A percentile compares a stretch with the other conserved stretches of the same genome.
These are phyloP conservation scores for Andinoacara biseriatus DNA, from an alignment of 2,113 vertebrate genomes.

Conservation along the genomic window DNA sequence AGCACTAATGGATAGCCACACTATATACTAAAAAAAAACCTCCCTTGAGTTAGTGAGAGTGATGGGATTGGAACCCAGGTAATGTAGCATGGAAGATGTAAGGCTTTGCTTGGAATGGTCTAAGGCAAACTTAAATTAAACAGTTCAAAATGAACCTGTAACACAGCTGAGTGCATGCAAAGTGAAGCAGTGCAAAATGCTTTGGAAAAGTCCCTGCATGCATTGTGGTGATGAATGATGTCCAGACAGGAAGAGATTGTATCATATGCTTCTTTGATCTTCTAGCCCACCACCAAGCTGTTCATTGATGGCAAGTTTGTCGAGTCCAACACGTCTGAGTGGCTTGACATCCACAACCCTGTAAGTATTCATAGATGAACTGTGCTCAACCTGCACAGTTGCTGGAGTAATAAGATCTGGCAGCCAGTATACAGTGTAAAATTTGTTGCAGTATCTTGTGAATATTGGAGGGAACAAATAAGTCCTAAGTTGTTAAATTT, in stretches of 20 bases:
- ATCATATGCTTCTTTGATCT: slow-evolving; percentile 43
- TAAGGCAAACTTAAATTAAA: neutral
- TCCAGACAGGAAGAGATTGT: slow-evolving; percentile 1
- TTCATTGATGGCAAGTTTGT: slow-evolving; percentile 98
- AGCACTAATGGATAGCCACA: neutral
- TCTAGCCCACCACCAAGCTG: slow-evolving; percentile 93
- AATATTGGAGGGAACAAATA: neutral
- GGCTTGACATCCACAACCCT: slow-evolving; percentile 95
- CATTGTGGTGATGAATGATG: neutral
- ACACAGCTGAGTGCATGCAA: neutral
- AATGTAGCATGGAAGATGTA: neutral
- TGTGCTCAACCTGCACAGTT: neutral
- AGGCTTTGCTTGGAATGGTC: neutral
- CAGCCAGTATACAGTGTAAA: neutral
- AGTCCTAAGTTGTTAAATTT: slow-evolving; percentile 4
- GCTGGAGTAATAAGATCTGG: slow-evolving; percentile 9
- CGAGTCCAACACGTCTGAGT: slow-evolving; percentile 93
- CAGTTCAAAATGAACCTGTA: neutral
- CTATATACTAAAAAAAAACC: neutral
- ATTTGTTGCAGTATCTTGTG: neutral
- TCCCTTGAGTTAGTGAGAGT: neutral
- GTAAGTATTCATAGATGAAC: slow-evolving; percentile 81
- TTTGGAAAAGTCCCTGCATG: neutral
- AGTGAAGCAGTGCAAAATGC: neutral
- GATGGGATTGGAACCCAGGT: neutral